A percentile compares a stretch with the other conserved stretches of the same genome.
Conservation (phyloP, 2,888 invertebrate species). For the Drosophila formosana region DNA sequence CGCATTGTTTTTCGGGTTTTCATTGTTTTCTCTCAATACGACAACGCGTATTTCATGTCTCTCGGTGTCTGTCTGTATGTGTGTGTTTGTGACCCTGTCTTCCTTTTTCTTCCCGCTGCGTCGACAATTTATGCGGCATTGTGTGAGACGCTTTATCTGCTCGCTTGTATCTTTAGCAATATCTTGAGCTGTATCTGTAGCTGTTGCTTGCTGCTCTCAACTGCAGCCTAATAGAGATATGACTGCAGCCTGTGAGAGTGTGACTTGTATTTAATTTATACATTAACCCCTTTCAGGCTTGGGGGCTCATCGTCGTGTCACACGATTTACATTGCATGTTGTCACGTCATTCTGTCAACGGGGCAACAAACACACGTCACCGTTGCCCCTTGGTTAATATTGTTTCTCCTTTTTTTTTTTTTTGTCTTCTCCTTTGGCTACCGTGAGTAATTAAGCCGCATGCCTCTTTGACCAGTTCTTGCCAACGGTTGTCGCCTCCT, state of each 20-base stretch:
- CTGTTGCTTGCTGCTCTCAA: background rate
- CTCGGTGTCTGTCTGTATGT: background rate
- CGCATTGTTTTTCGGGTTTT: conserved; percentile 55
- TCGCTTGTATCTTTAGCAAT: conserved; percentile 18
- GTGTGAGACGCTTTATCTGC: conserved; percentile 44
- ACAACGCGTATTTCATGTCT: background rate
- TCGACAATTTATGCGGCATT: conserved; percentile 55
- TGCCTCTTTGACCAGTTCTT: conserved; percentile 51
- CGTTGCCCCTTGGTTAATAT: background rate
- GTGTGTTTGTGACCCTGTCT: conserved; percentile 34
- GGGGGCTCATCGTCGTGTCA: conserved; percentile 58
- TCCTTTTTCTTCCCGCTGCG: conserved; percentile 40
- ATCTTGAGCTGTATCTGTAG: conserved; percentile 28
- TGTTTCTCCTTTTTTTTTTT: conserved; percentile 8
- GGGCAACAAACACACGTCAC: conserved; percentile 40
- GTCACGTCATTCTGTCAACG: conserved; percentile 80
- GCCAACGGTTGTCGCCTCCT: conserved; percentile 9
- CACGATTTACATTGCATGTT: conserved; percentile 81
- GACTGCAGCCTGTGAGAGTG: conserved; percentile 21
- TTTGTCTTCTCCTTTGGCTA: conserved; percentile 40
- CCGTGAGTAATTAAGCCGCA: conserved; percentile 74
- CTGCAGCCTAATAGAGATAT: conserved; percentile 72
- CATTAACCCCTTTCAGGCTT: conserved; percentile 69
- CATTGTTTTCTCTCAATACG: conserved; percentile 39
- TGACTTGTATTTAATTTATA: conserved; percentile 75